phyloP scores from a whole-genome alignment of 2,888 invertebrate species.

The Acronicta alni region DNA sequence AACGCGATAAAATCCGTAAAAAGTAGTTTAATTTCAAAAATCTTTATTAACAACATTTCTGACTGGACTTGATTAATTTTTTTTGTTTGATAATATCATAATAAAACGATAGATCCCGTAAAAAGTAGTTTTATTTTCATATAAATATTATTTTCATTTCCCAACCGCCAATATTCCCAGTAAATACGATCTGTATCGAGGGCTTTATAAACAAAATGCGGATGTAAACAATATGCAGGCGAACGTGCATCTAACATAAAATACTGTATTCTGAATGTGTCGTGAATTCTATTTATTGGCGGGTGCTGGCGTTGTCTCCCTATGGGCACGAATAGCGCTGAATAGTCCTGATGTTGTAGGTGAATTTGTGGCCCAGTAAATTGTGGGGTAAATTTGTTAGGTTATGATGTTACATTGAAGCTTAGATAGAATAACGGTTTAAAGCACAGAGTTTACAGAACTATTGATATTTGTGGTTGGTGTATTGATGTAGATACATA shows the following conservation, averaged over 20 bases:
- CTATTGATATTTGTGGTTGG: not conserved
- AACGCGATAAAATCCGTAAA: too few relatives aligned
- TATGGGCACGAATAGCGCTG: constrained; percentile 6
- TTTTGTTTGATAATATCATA: too few relatives aligned
- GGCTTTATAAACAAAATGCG: constrained; percentile 36
- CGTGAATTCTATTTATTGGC: constrained; percentile 34
- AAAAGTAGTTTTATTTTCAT: too few relatives aligned
- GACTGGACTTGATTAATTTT: too few relatives aligned
- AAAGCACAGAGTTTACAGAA: not conserved
- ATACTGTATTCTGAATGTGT: constrained; percentile 24
- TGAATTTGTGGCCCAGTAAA: constrained; percentile 15
- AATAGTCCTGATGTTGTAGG: constrained; percentile 8
- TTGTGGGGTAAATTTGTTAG: constrained; percentile 2
- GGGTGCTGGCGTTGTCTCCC: constrained; percentile 17
- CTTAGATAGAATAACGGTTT: constrained; percentile 5
- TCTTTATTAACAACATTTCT: too few relatives aligned
- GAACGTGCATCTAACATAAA: constrained; percentile 29
- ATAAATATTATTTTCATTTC: too few relatives aligned
- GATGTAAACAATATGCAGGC: constrained; percentile 30
- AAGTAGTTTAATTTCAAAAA: too few relatives aligned
- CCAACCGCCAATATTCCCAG: not conserved
- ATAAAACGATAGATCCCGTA: too few relatives aligned
- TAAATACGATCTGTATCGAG: constrained; percentile 22
- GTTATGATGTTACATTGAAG: not conserved
- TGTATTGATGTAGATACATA: too few relatives aligned